These are phyloP conservation scores for Volucella inanis DNA, from an alignment of 2,888 invertebrate species.

Conservation along the genomic window DNA sequence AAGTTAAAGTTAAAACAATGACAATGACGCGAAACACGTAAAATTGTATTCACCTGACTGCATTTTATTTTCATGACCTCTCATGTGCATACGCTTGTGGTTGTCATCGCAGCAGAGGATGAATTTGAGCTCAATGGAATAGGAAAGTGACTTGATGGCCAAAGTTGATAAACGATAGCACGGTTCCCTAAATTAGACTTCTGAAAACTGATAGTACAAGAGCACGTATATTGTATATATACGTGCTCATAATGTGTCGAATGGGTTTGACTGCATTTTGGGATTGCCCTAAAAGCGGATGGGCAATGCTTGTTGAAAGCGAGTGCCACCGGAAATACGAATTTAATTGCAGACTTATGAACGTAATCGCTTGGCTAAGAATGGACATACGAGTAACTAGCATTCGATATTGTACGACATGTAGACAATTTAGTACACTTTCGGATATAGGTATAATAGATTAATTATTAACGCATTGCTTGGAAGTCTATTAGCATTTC, in stretches of 20 bases:
- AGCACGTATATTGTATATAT: not conserved
- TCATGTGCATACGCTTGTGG: constrained; percentile 18
- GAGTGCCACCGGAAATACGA: constrained; percentile 50
- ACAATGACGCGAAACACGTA: constrained; percentile 33
- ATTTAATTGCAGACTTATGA: constrained; percentile 64
- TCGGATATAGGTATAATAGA: not conserved
- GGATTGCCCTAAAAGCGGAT: constrained; percentile 16
- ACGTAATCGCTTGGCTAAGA: not conserved
- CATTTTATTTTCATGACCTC: constrained; percentile 20
- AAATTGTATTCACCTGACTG: constrained; percentile 68
- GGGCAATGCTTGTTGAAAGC: not conserved
- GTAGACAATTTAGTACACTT: constrained; percentile 8
- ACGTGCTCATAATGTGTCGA: not conserved
- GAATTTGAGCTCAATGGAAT: constrained; percentile 11
- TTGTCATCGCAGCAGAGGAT: constrained; percentile 7
- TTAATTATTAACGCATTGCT: constrained; percentile 18
- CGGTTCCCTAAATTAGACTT: constrained; percentile 32
- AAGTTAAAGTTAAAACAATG: constrained; percentile 63
- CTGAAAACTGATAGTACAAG: not conserved
- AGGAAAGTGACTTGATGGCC: constrained; percentile 33
- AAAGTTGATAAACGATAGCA: constrained; percentile 21
- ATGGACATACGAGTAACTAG: constrained; percentile 7
- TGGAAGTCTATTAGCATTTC: not conserved
- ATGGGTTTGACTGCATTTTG: constrained; percentile 26
- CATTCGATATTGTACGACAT: constrained; percentile 14